Evolutionary conservation across 2,888 invertebrate genomes (phyloP).

Genomic region (Drosophila subquinaria): DNA sequence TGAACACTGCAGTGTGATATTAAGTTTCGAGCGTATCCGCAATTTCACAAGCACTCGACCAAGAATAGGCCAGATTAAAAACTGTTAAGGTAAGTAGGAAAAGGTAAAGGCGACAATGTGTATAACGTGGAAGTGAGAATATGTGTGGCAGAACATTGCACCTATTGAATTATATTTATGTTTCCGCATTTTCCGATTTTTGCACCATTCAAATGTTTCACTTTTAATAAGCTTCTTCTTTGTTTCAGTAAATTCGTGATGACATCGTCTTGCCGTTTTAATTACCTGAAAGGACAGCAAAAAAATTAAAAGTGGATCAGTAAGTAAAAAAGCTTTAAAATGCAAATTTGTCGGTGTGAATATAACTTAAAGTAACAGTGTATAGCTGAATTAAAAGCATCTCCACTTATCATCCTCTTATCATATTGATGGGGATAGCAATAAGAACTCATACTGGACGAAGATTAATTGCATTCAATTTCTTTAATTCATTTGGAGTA

Average conservation of each 20-base stretch:
- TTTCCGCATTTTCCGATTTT: no score
- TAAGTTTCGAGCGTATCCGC: slow-evolving; percentile 64
- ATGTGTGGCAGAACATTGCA: not conserved
- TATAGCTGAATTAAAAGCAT: no score
- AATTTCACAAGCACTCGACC: slow-evolving; percentile 64
- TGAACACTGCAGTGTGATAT: slow-evolving; percentile 53
- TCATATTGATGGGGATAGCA: no score
- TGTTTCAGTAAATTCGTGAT: not conserved
- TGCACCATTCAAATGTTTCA: no score
- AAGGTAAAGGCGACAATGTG: not conserved
- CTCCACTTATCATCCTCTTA: no score
- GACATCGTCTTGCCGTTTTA: not conserved
- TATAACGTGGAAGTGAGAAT: not conserved
- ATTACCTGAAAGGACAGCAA: not conserved
- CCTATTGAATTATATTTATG: not conserved
- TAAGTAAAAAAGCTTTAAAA: not conserved
- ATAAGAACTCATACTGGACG: slow-evolving; percentile 18
- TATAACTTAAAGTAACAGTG: no score
- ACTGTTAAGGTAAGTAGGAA: not conserved
- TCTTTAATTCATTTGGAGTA: slow-evolving; percentile 74
- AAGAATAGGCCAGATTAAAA: slow-evolving; percentile 39
- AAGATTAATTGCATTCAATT: slow-evolving; percentile 78
- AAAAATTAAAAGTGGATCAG: not conserved
- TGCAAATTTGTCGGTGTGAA: not conserved
- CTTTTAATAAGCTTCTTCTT: not conserved